phyloP scores from a whole-genome alignment of 2,797 vertebrate genomes.

The Etheostoma nigrum region DNA sequence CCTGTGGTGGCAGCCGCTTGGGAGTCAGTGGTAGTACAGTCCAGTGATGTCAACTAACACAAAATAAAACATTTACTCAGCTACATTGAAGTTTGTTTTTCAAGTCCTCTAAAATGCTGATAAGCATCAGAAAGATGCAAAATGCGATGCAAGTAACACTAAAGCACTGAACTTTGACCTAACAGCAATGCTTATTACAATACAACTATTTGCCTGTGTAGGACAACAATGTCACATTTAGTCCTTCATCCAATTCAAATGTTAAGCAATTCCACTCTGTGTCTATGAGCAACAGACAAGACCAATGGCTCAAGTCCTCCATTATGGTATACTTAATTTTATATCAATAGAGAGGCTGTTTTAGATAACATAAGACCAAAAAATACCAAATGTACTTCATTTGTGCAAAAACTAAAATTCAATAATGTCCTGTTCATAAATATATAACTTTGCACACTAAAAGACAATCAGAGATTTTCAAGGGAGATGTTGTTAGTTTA shows the following conservation, averaged over 20 bases:
- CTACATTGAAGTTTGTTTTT: constrained; percentile 32
- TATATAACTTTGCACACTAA: background rate
- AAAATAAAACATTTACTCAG: constrained; percentile 56
- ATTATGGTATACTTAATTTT: background rate
- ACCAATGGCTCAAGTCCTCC: background rate
- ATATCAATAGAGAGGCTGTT: background rate
- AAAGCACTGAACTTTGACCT: background rate
- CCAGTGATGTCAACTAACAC: constrained; percentile 38
- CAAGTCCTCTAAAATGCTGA: constrained; percentile 28
- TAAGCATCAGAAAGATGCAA: background rate
- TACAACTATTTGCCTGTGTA: background rate
- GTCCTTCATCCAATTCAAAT: background rate
- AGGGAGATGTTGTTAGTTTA: background rate
- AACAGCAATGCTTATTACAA: background rate
- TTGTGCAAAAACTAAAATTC: background rate
- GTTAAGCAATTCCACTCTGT: background rate
- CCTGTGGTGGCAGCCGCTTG: constrained; percentile 26
- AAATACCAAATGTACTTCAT: background rate
- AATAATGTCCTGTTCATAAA: background rate
- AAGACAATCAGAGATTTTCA: background rate
- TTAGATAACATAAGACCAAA: background rate
- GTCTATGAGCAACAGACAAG: background rate
- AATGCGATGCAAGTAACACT: too few relatives aligned
- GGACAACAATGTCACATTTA: background rate
- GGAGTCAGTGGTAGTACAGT: constrained; percentile 12